Percentiles rank a stretch among this genome's conserved stretches.
phyloP scores from a whole-genome alignment of 2,113 vertebrate species.

The Platichthys stellatus region DNA sequence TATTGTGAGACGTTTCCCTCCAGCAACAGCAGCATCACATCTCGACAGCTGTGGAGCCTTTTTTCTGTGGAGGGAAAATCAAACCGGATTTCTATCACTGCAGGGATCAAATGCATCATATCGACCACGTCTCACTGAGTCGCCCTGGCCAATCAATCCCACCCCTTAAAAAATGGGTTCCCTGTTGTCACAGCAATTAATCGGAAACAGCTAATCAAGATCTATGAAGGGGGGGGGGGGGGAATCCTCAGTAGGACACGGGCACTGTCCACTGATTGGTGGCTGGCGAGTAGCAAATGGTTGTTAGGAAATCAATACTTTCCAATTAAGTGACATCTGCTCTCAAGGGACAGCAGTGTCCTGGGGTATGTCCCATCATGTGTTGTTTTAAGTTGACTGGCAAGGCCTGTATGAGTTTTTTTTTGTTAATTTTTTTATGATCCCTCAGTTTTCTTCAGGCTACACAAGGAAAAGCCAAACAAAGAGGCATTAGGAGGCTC shows the following conservation, averaged over 20 bases:
- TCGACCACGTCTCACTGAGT: constrained; percentile 22
- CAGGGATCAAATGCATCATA: constrained; percentile 1
- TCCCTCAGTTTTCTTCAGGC: not conserved
- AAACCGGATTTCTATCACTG: not conserved
- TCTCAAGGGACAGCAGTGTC: constrained; percentile 32
- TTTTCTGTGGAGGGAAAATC: not conserved
- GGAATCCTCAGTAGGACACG: constrained; percentile 41
- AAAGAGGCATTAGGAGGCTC: not conserved
- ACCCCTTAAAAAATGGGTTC: not conserved
- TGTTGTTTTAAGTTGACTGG: constrained; percentile 27
- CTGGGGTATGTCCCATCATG: constrained; percentile 32
- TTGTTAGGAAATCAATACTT: constrained; percentile 67
- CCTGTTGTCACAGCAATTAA: constrained; percentile 57
- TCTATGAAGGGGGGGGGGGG: constrained; percentile 34
- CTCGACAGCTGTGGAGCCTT: too few relatives aligned
- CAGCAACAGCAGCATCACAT: not conserved
- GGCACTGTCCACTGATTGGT: constrained; percentile 51
- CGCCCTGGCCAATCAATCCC: constrained; percentile 17
- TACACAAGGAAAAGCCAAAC: not conserved
- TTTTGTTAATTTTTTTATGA: accelerated
- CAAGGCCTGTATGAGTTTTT: not conserved
- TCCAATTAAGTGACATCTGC: constrained; percentile 66
- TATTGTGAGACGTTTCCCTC: too few relatives aligned
- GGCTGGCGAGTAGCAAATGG: constrained; percentile 42
- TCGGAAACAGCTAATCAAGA: constrained; percentile 67